Evolutionary conservation across 2,888 invertebrate genomes (phyloP).

Genomic region (Amblyjoppa fuscipennis): DNA sequence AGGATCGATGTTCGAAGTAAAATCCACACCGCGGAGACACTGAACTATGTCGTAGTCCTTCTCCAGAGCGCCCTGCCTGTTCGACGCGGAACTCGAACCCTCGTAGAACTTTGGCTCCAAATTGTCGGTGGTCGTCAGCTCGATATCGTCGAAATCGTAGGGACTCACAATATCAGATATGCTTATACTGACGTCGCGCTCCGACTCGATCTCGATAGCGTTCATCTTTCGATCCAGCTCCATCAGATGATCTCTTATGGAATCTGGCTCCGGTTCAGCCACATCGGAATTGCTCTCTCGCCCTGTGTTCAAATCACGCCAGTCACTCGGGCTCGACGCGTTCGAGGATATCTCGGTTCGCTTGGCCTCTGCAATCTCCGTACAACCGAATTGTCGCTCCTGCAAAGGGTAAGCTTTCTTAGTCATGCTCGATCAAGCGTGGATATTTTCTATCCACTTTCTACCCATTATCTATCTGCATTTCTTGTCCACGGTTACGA

Average conservation of each 20-base stretch:
- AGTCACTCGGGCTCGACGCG: conserved; percentile 7
- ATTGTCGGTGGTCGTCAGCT: conserved; percentile 54
- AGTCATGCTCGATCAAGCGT: neutral
- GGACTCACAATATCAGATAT: conserved; percentile 70
- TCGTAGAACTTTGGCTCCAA: conserved; percentile 43
- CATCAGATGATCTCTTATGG: conserved; percentile 68
- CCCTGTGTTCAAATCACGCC: conserved; percentile 2
- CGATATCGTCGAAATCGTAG: conserved; percentile 69
- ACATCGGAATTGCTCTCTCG: conserved; percentile 12
- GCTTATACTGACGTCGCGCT: conserved; percentile 65
- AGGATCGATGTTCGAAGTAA: conserved; percentile 30
- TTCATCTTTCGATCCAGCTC: conserved; percentile 74
- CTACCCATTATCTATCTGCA: neutral
- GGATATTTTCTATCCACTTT: neutral
- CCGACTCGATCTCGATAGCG: conserved; percentile 66
- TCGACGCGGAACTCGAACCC: conserved; percentile 2
- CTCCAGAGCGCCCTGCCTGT: neutral
- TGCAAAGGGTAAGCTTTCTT: neutral
- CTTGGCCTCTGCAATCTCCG: neutral
- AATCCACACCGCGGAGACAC: conserved; percentile 46
- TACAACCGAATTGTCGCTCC: conserved; percentile 20
- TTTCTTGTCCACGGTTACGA: neutral
- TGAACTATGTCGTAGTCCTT: conserved; percentile 57
- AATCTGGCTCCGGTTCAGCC: conserved; percentile 3
- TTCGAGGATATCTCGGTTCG: neutral